These are phyloP conservation scores for Lasiurus cinereus DNA, from an alignment of 2,113 vertebrate genomes.

Conservation along the genomic window DNA sequence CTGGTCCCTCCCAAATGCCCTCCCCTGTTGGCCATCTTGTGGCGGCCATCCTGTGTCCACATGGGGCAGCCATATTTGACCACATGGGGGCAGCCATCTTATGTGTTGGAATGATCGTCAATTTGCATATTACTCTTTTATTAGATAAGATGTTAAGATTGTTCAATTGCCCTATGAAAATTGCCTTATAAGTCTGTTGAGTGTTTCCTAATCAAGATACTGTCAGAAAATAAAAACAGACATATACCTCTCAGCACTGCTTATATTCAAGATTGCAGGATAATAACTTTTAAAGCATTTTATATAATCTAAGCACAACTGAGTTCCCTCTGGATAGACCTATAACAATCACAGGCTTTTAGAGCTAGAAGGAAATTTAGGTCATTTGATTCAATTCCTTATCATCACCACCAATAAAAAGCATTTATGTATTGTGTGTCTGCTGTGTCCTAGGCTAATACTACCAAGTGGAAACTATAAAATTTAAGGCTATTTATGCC, in stretches of 20 bases:
- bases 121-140: no score
- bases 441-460: neutral
- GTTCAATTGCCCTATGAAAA: constrained; percentile 19
- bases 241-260: neutral
- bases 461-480: neutral
- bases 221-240: neutral
- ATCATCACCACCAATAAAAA: neutral
- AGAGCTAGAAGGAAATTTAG: constrained; percentile 24
- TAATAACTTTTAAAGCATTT: constrained; percentile 15
- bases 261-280: neutral
- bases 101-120: no score
- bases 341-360: neutral
- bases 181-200: neutral
- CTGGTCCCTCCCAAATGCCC: no score
- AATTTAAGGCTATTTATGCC: constrained; percentile 40
- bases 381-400: neutral
- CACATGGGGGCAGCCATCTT: no score
- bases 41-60: no score
- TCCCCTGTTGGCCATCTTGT: no score
- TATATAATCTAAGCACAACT: neutral
- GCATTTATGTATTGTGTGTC: neutral
- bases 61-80: no score
- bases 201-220: constrained; percentile 9
- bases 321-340: neutral
- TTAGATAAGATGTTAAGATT: neutral